Base-by-base conservation (phyloP, 2,888 invertebrate species). In the Thereva unica region DNA sequence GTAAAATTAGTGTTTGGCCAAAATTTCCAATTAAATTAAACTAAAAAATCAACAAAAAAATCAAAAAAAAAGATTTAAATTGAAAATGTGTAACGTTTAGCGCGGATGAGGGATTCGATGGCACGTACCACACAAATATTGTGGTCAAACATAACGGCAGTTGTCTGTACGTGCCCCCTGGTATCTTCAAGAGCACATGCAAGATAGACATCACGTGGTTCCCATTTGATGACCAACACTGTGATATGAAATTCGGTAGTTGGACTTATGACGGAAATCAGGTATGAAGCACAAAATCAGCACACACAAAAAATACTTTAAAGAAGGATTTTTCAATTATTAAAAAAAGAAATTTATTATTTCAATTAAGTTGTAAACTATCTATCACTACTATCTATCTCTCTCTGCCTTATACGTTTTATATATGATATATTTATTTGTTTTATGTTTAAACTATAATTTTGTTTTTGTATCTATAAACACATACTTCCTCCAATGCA, bases 171-270 rank as follows among this genome's bases (percentile, higher is more conserved):
- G 93, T 98, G 85, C 98, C 98, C 82, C 98, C 98, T 83, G 97
- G 97, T 84, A 97, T 99, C 87, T 97, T 99, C 90, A 97, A 97
- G 90, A 96, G 97, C 89, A 98, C 97, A 85, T 99, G 99, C 90
- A 95, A 95, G 88, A 98, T 99, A 86, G 96, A 98, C 89, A 98
- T 99, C 90, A 97, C 97, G 84, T 98, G 97, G 97, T 99, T 99
- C 89, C 98, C 98, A 84, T 99, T 98, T 88, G 99, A 99, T 87
- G 97, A 98, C 86, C 99, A 99, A 89, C 91, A 92, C 85, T 99
- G 99, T 88, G 92, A 94, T 85, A 95, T 98, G 93, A 96, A 98
- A 90, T 98, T 98, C 84, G 98, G 98, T 86, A 97, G 97, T 86
- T 99, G 99, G 99, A 97, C 98, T 81, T 97, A 98, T 87, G 94